Evolutionary conservation across 2,888 invertebrate genomes (phyloP).

Genomic region (Drosophila prostipennis): DNA sequence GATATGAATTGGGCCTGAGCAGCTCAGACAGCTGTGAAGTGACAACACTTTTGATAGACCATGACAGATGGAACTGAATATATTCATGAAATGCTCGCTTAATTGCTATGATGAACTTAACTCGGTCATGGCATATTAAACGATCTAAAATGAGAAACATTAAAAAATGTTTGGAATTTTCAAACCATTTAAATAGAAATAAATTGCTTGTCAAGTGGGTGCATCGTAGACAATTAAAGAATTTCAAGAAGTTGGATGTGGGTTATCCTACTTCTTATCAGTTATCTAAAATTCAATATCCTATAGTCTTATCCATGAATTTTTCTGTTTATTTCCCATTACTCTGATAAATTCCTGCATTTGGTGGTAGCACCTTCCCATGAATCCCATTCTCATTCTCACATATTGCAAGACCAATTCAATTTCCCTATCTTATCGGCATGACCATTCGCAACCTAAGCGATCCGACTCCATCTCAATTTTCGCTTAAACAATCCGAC

Average conservation of each 20-base stretch:
- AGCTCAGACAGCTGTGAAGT: slow-evolving; percentile 58
- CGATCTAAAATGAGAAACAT: slow-evolving; percentile 11
- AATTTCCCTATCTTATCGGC: slow-evolving; percentile 32
- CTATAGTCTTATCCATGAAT: neutral
- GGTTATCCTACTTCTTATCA: neutral
- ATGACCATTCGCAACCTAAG: slow-evolving; percentile 45
- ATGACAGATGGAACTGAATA: slow-evolving; percentile 37
- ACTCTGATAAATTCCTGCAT: slow-evolving; percentile 25
- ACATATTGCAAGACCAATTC: slow-evolving; percentile 15
- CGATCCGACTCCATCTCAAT: slow-evolving; percentile 51
- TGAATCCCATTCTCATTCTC: slow-evolving; percentile 28
- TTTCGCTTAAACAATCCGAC: slow-evolving; percentile 71
- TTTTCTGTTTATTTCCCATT: slow-evolving; percentile 9
- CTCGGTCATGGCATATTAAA: slow-evolving; percentile 21
- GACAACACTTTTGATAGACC: slow-evolving; percentile 65
- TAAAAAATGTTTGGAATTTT: slow-evolving; percentile 5
- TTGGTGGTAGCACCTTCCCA: slow-evolving; percentile 24
- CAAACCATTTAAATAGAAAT: slow-evolving; percentile 20
- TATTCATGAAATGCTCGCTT: slow-evolving; percentile 18
- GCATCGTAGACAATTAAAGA: neutral
- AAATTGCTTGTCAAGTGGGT: slow-evolving; percentile 10
- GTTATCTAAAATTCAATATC: neutral
- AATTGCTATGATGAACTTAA: slow-evolving; percentile 38
- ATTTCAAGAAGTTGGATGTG: neutral
- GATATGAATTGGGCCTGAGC: slow-evolving; percentile 69